Conservation (phyloP, 2,888 invertebrate species). For the Eupithecia dodoneata region DNA sequence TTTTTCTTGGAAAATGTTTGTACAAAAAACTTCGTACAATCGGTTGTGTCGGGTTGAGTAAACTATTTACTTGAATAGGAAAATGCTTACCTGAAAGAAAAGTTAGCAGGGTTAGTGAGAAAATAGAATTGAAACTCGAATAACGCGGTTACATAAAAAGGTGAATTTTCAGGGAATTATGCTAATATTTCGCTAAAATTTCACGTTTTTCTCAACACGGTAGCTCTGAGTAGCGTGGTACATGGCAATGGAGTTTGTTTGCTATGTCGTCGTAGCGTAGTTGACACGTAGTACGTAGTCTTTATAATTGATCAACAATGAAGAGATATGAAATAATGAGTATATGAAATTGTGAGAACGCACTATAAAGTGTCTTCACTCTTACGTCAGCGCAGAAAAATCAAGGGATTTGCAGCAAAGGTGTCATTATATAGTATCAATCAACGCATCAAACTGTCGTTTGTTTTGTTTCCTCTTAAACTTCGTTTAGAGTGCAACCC, state of each 20-base stretch:
- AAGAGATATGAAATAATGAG: not conserved
- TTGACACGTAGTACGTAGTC: not conserved
- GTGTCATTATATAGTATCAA: too few species aligned
- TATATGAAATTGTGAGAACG: not conserved
- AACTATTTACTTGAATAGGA: constrained; percentile 26
- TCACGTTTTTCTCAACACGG: too few species aligned
- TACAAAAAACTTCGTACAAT: constrained; percentile 20
- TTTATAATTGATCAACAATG: not conserved
- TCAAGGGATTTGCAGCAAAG: too few species aligned
- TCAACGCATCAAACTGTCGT: too few species aligned
- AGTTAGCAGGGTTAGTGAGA: not conserved
- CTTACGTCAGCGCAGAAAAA: too few species aligned
- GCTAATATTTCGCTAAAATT: too few species aligned
- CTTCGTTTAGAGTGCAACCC: too few species aligned
- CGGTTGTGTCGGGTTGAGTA: constrained; percentile 24
- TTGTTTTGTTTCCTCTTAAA: too few species aligned
- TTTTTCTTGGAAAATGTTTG: constrained; percentile 2
- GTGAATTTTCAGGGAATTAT: too few species aligned
- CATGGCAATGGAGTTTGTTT: not conserved
- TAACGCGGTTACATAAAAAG: not conserved
- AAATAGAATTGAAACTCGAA: constrained; percentile 15
- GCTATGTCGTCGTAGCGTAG: not conserved
- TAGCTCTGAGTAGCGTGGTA: not conserved
- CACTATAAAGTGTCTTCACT: too few species aligned
- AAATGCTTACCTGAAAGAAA: constrained; percentile 14